Evolutionary conservation across 2,888 invertebrate genomes (phyloP).

Genomic region (Parochlus steinenii): DNA sequence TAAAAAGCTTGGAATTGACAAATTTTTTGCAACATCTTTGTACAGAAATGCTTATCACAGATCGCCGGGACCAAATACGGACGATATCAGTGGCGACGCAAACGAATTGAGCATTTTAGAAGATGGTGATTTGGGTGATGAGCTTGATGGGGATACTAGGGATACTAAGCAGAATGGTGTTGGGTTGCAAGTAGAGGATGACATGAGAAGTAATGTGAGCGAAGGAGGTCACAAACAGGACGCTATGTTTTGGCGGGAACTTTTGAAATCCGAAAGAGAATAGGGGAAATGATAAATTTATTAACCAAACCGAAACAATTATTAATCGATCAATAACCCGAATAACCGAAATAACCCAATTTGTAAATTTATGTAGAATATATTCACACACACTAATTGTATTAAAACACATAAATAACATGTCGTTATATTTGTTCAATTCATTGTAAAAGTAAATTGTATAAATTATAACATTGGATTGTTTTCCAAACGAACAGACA

Average conservation of each 20-base stretch:
- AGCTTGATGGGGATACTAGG: too few relatives aligned
- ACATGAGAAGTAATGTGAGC: not conserved
- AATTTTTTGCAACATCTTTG: slow-evolving; percentile 12
- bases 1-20: slow-evolving; percentile 11
- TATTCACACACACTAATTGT: too few relatives aligned
- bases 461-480: too few relatives aligned
- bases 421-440: too few relatives aligned
- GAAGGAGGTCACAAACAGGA: slow-evolving; percentile 5
- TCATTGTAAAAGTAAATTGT: too few relatives aligned
- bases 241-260: slow-evolving; percentile 9
- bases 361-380: too few relatives aligned
- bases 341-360: too few relatives aligned
- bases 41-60: slow-evolving; percentile 11
- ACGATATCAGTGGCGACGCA: not conserved
- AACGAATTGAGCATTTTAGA: slow-evolving; percentile 5
- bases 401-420: too few relatives aligned
- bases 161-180: slow-evolving; percentile 1
- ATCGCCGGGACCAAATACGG: slow-evolving; percentile 1
- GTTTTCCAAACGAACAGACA: too few relatives aligned
- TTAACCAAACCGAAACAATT: too few relatives aligned
- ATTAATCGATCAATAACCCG: too few relatives aligned
- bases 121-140: slow-evolving; percentile 7
- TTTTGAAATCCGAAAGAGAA: slow-evolving; percentile 9
- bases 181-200: slow-evolving; percentile 8
- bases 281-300: too few relatives aligned